Base-by-base conservation (phyloP, 2,888 invertebrate species). In the Elysia crispata region DNA sequence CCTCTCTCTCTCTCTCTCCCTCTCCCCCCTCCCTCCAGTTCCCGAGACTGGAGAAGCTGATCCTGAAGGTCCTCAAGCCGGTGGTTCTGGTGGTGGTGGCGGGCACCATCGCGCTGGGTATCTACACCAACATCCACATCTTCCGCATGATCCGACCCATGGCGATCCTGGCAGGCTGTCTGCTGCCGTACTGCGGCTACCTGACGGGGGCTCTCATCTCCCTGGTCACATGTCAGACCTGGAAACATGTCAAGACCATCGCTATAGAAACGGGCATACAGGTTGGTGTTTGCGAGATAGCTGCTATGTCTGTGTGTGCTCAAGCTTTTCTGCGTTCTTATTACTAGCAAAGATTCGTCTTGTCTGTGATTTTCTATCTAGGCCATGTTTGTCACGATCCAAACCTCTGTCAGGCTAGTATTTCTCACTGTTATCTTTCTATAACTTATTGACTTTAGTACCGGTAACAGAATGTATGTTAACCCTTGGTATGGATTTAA, bases 101-200 rank as follows among this genome's bases (percentile, higher is more conserved):
- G 18, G 96, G 97, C 89, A 97, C 97, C 84, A 94, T 97, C 5
- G 91, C 96, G 6, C 97, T 98, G 92, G 98, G 97, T 0, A 95
- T 97, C 67, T 94, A 95, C 79, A 96, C 97, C n/a, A 98, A 98
- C 92, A 91, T 96, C 75, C 98, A 97, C 92, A 94, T 98, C 79
- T 97, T 98, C 91, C 93, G 96, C 90, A 92, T 98, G 85, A 97
- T 98, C 91, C 95, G 95, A 25, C 87, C 87, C 3, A 78, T 79
- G n/a, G 82, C 87, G 0, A 82, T 91, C 13, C 78, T 88, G 1
- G 88, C 89, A 0, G 91, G 88, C 0, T 87, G 88, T 31, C 72
- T 90, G 18, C 82, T 92, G 74, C 91, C 92, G 0, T 91, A 91
- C 80, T 70, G 87, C 11, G 91, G 91, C 1, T 91, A 91, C 78